Conservation (phyloP, 37 sponge, comb jelly and placozoan species). For the Agelas oroides region DNA sequence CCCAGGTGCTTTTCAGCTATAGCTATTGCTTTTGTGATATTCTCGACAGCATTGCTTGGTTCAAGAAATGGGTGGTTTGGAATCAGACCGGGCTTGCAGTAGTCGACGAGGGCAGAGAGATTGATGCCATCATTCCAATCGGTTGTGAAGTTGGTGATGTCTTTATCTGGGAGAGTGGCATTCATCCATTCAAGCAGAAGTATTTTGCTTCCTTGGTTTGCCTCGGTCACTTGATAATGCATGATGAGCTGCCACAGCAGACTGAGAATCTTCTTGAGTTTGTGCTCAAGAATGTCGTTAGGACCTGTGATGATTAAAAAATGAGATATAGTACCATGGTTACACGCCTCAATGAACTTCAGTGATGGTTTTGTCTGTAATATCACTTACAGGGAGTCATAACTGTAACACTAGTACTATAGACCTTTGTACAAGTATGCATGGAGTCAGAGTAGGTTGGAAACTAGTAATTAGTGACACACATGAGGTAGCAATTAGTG, state of each 20-base stretch:
- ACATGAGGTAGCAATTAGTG: too few species aligned
- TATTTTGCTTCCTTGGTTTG: constrained; percentile 8
- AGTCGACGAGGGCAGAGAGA: constrained; percentile 74
- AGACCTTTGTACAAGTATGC: too few species aligned
- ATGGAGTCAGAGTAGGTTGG: too few species aligned
- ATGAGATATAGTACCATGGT: too few species aligned
- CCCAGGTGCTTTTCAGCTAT: constrained; percentile 74
- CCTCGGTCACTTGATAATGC: constrained; percentile 52
- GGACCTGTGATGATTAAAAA: constrained; percentile 55
- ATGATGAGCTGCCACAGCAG: constrained; percentile 75
- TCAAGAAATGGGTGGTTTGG: constrained; percentile 60
- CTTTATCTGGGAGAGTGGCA: constrained; percentile 47
- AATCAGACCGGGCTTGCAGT: constrained; percentile 69
- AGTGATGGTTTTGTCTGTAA: too few species aligned
- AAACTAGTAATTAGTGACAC: too few species aligned
- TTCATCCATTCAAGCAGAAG: constrained; percentile 74
- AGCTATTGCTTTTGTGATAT: constrained; percentile 60
- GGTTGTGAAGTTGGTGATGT: constrained; percentile 69
- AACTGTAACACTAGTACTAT: too few species aligned
- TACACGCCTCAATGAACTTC: too few species aligned
- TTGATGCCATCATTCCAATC: constrained; percentile 77
- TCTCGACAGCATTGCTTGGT: constrained; percentile 48
- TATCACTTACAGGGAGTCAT: too few species aligned
- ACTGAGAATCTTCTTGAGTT: constrained; percentile 60
- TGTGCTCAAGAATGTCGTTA: constrained; percentile 51